phyloP scores from a whole-genome alignment of 2,888 invertebrate genomes.

The Spisula subtruncata region DNA sequence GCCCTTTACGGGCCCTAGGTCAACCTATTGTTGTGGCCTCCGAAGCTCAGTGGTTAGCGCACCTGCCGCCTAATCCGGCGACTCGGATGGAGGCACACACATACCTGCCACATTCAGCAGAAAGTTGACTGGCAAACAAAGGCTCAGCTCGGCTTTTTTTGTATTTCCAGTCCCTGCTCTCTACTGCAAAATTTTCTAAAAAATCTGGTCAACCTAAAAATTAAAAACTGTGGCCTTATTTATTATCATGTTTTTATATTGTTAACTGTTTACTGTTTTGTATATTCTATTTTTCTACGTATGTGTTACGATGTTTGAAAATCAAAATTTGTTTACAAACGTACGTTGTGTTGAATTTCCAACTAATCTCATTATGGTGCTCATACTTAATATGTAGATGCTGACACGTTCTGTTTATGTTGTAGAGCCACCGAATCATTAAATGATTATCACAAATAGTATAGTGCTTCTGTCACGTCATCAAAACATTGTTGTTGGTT shows the following conservation, averaged over 20 bases:
- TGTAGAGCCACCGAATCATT: background rate
- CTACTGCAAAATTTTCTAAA: no score
- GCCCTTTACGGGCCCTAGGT: no score
- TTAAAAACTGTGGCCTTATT: background rate
- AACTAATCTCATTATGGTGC: background rate
- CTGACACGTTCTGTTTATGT: background rate
- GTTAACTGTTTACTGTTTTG: no score
- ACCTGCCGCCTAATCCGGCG: no score
- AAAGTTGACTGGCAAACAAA: no score
- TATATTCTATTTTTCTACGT: background rate
- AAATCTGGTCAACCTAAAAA: no score
- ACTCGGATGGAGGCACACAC: no score
- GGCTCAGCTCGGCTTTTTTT: no score
- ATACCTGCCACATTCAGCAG: no score
- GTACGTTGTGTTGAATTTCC: background rate
- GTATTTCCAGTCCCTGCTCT: no score
- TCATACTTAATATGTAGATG: background rate
- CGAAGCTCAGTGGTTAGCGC: no score
- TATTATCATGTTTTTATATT: conserved; percentile 5
- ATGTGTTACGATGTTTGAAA: background rate
- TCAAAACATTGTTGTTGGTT: background rate
- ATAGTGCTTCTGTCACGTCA: background rate
- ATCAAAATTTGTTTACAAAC: background rate
- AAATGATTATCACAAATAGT: background rate
- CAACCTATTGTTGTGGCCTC: no score